Evolutionary conservation across 2,113 vertebrate genomes (phyloP), one percentile per base, ranked within the genome.

Genomic region (Conger conger): DNA sequence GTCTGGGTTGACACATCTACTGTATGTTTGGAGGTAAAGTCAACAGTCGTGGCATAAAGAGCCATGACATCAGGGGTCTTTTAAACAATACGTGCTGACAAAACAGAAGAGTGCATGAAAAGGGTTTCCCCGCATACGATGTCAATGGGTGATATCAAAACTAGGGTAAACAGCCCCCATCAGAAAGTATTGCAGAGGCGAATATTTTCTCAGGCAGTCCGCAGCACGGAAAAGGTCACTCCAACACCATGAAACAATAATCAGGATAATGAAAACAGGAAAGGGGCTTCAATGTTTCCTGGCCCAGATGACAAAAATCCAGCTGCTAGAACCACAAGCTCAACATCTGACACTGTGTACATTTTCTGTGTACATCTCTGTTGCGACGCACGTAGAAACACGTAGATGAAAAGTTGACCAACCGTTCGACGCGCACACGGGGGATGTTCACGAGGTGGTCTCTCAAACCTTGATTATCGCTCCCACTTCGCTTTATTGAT

Each of bases 261-360:
- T n/a, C 68, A 40, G 37, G n/a, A 63, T 80, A 84, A 60, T 76
- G 60, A 63, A 63, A 84, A 80, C 83, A 84, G 83, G 83, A 84
- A 84, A 77, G 76, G 23, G 45, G 76, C 33, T 53, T 37, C n/a
- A 79, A 76, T 33, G 77, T 77, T 63, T 60, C 83, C 60, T 80
- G 17, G 37, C 15, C 45, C 16, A n/a, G 36, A 63, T 63, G 76
- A 80, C 54, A 23, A n/a, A n/a, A 53, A 42, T 80, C 35, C 77
- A 80, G 76, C 83, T 60, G 76, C 30, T 63, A 4, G 6, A 36
- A 60, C 35, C 54, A n/a, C 33, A 80, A 40, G 33, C 53, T 60
- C n/a, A 2, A 37, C 54, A 33, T 79, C 53, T 63, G 83, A 53
- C n/a, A n/a, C n/a, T n/a, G n/a, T n/a, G n/a, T 18, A 5, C 40